A percentile compares a stretch with the other conserved stretches of the same genome.
Evolutionary conservation across 2,113 vertebrate genomes (phyloP).

Genomic region (Oenanthe oenanthe): DNA sequence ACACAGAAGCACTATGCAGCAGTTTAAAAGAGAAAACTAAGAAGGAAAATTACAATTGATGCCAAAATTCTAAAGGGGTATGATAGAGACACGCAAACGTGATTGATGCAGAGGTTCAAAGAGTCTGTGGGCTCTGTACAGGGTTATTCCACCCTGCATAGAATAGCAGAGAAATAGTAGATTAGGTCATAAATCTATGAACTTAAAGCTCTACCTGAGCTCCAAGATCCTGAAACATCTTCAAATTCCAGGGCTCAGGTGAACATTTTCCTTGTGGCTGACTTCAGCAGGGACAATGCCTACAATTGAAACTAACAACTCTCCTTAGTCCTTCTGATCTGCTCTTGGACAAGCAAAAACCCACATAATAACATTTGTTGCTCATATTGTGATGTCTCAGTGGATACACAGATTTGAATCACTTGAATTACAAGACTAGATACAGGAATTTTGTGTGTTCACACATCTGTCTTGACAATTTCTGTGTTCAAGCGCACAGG

Average conservation of each 20-base stretch:
- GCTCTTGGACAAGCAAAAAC: background rate
- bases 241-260: background rate
- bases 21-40: background rate
- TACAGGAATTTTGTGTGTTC: background rate
- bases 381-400: background rate
- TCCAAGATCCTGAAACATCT: fast-evolving
- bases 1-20: background rate
- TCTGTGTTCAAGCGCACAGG: background rate
- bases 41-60: background rate
- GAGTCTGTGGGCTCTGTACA: background rate
- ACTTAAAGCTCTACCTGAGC: background rate
- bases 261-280: background rate
- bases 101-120: background rate
- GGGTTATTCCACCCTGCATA: background rate
- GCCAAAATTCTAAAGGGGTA: background rate
- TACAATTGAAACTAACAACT: background rate
- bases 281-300: background rate
- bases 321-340: background rate
- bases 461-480: fast-evolving
- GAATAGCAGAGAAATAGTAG: background rate
- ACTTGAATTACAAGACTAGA: background rate
- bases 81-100: background rate
- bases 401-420: fast-evolving
- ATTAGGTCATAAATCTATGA: background rate
- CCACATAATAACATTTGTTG: background rate